Percentiles rank a stretch among this genome's conserved stretches.
These are phyloP conservation scores for Leptonema lineaticorne DNA, from an alignment of 1,140 invertebrate species.

Conservation along the genomic window DNA sequence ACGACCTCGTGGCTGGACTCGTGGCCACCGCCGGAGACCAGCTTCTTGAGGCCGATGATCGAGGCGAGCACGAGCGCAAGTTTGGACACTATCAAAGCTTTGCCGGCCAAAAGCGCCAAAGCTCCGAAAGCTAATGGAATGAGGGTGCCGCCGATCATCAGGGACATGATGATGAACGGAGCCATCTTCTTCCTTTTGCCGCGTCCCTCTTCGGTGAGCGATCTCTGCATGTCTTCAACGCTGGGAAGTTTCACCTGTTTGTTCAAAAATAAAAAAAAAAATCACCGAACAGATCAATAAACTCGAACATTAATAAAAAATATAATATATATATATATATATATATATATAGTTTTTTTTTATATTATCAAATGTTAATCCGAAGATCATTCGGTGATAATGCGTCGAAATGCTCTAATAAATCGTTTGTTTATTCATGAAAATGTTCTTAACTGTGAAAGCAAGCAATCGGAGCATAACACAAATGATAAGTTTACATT, in stretches of 20 bases:
- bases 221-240: conserved; percentile 62
- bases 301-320: no score
- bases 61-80: conserved; percentile 76
- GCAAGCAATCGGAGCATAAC: neutral
- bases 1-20: conserved; percentile 70
- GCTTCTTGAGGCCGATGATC: conserved; percentile 81
- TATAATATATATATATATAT: no score
- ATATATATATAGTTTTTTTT: neutral
- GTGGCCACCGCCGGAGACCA: conserved; percentile 63
- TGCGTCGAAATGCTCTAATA: neutral
- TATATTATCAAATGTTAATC: neutral
- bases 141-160: conserved; percentile 75
- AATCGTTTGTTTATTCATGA: neutral
- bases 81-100: conserved; percentile 81
- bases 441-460: neutral
- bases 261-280: conserved; percentile 1
- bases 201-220: conserved; percentile 61
- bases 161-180: conserved; percentile 71
- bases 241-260: conserved; percentile 66
- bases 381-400: neutral
- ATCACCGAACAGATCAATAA: no score
- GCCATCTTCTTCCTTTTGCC: conserved; percentile 69
- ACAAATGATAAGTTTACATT: no score
- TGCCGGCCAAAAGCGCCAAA: conserved; percentile 76
- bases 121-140: conserved; percentile 77